Base-by-base conservation (phyloP, 2,888 invertebrate genomes). In the Dyspetes luteomarginatus region DNA sequence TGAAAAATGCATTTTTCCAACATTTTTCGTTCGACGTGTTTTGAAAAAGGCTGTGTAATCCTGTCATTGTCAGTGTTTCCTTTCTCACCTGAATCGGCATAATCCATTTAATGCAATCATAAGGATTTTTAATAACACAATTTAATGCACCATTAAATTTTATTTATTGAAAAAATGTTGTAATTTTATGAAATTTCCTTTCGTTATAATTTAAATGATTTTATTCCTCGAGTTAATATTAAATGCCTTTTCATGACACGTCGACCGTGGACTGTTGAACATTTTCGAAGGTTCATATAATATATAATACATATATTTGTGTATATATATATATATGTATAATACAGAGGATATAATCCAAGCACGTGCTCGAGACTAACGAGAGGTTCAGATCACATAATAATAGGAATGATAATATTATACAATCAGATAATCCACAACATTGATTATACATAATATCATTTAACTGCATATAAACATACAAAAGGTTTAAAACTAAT, bases 391-490 rank as follows among this genome's bases (percentile, higher is more conserved):
- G 84, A 86, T 86, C 71, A 76, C 75, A 74, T 79, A 55, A 55
- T 68, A 62, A 71, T 67, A 65, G 30, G 62, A 69, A 79, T 75
- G 9, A 60, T 65, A 60, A 71, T 72, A 67, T 72, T 52, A 76
- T 87, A 88, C 87, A 86, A 86, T 88, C 84, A 85, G 83, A 85
- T 84, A 83, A 84, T 86, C 82, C 68, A 76, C 76, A 81, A 88
- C 85, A 86, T 84, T 84, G 85, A 88, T 88, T 85, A 86, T 83
- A 81, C 87, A 87, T 74, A 58, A 28, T 82, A 85, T 89, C 84
- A 89, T 89, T 90, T 89, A 90, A 90, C 89, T 90, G 90, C 90
- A 90, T 90, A 89, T 89, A 89, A 89, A 90, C 87, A 87, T 90
- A 90, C 86, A 90, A 90, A 89, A 89, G 78, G 85, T 86, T 87